Conservation (phyloP, 2,888 invertebrate species). For the Diabrotica balteata region DNA sequence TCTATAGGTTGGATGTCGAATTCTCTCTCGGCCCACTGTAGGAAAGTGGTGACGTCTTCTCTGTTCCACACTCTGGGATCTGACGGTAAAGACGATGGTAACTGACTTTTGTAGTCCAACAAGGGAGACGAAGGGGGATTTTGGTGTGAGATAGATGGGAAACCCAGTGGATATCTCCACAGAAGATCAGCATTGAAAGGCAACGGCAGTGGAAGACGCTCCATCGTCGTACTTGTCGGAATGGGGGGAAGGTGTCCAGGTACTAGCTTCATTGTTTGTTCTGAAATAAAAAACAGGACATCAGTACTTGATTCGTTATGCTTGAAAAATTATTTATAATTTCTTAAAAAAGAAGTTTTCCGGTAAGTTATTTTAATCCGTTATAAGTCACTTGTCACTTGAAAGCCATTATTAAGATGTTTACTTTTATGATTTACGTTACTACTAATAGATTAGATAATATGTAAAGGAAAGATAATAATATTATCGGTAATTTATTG, state of each 20-base stretch:
- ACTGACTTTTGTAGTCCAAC: slow-evolving; percentile 85
- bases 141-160: slow-evolving; percentile 71
- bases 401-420: too few species aligned
- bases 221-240: slow-evolving; percentile 64
- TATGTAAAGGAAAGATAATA: too few species aligned
- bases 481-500: too few species aligned
- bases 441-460: too few species aligned
- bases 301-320: neutral
- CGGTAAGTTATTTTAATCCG: too few species aligned
- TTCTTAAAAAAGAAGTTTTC: neutral
- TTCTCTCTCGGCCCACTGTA: slow-evolving; percentile 91
- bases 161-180: slow-evolving; percentile 86
- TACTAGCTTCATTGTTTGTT: slow-evolving; percentile 63
- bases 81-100: slow-evolving; percentile 82
- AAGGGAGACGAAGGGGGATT: slow-evolving; percentile 72
- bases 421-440: too few species aligned
- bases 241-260: slow-evolving; percentile 60
- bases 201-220: slow-evolving; percentile 77
- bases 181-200: slow-evolving; percentile 85
- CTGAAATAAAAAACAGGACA: slow-evolving; percentile 25
- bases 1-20: slow-evolving; percentile 91
- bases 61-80: slow-evolving; percentile 92
- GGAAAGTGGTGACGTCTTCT: slow-evolving; percentile 86
- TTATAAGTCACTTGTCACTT: too few species aligned
- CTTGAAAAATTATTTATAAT: neutral